Conservation (phyloP, 1,140 invertebrate species). For the Drosophila malerkotliana region DNA sequence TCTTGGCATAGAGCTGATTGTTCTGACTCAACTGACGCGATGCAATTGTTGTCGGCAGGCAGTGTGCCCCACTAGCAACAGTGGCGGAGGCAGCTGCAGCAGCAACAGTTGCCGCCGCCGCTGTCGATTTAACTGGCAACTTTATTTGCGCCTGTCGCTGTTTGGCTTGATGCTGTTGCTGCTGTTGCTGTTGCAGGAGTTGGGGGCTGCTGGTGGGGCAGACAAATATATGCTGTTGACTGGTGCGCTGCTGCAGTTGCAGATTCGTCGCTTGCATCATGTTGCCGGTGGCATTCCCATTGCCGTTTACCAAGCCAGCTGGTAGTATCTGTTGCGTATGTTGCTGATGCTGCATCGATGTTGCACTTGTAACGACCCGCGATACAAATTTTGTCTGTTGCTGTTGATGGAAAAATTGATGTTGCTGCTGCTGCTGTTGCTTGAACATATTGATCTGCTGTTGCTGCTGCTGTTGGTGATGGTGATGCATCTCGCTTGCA, state of each 20-base stretch:
- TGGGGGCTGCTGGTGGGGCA: conserved; percentile 60
- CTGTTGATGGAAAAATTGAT: conserved; percentile 67
- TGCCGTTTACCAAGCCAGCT: conserved; percentile 78
- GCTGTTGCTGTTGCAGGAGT: conserved; percentile 49
- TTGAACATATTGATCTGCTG: conserved; percentile 40
- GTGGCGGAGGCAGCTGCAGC: conserved; percentile 60
- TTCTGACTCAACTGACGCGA: conserved; percentile 73
- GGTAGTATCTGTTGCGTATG: conserved; percentile 64
- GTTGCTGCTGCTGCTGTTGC: conserved; percentile 56
- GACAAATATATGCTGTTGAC: conserved; percentile 61
- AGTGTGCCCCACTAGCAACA: conserved; percentile 52
- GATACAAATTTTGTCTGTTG: conserved; percentile 75
- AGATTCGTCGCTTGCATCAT: conserved; percentile 59
- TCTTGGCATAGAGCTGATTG: conserved; percentile 67
- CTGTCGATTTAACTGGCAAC: conserved; percentile 56
- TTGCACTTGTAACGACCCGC: conserved; percentile 76
- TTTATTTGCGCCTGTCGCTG: conserved; percentile 65
- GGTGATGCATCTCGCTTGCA: conserved; percentile 60
- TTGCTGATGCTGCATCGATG: conserved; percentile 53
- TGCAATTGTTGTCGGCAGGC: conserved; percentile 68
- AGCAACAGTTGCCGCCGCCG: conserved; percentile 41
- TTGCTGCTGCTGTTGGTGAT: conserved; percentile 66
- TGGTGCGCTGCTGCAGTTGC: conserved; percentile 56
- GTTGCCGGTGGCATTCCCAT: conserved; percentile 45
- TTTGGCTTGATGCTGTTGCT: conserved; percentile 54